A percentile compares a stretch with the other conserved stretches of the same genome.
Conservation (phyloP, 2,113 vertebrate species). For the Pipa parva region DNA sequence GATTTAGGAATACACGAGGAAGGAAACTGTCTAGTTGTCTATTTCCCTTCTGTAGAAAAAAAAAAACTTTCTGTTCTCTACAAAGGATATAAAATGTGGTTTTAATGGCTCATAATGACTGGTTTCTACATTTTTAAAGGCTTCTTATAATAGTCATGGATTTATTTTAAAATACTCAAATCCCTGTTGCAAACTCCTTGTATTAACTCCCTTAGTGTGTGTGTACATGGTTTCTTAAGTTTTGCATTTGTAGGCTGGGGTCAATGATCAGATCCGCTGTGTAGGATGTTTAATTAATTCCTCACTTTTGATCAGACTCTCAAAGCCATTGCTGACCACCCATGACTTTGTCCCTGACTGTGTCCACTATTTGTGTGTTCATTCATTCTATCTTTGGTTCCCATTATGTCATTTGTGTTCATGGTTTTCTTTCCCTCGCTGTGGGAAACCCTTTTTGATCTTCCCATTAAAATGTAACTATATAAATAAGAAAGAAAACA, state of each 20-base stretch:
- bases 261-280: constrained; percentile 3
- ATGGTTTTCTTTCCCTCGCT: not conserved
- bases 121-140: constrained; percentile 46
- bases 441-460: constrained; percentile 15
- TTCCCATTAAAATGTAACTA: not conserved
- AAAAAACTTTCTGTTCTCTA: constrained; percentile 58
- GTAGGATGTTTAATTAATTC: constrained; percentile 12
- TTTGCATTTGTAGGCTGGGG: not conserved
- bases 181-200: not conserved
- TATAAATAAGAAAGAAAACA: not conserved
- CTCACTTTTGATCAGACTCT: constrained; percentile 26
- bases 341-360: constrained; percentile 13
- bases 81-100: constrained; percentile 72
- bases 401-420: constrained; percentile 28
- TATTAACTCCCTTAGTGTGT: not conserved
- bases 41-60: constrained; percentile 77
- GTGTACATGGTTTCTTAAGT: constrained; percentile 5
- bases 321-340: constrained; percentile 12
- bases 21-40: constrained; percentile 89
- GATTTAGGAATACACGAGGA: constrained; percentile 68
- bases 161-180: not conserved
- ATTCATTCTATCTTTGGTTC: constrained; percentile 23
- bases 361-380: constrained; percentile 13
- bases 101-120: constrained; percentile 59
- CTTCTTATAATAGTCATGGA: constrained; percentile 46